Percentiles rank a stretch among this genome's conserved stretches.
Evolutionary conservation across 2,888 invertebrate genomes (phyloP).

Genomic region (Odontocerum albicorne): DNA sequence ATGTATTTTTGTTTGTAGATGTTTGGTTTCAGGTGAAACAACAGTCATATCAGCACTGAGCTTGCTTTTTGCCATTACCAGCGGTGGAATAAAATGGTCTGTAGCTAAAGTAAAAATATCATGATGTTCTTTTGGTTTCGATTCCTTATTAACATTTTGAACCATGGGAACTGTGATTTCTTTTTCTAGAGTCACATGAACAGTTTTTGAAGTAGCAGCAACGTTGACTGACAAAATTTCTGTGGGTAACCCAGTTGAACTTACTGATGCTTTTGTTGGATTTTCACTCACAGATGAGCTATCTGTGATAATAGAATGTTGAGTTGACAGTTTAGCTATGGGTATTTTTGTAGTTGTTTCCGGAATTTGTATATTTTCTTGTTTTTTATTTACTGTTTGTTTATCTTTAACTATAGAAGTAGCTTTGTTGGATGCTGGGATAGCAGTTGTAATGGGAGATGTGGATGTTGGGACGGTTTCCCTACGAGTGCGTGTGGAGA

Average conservation of each 20-base stretch:
- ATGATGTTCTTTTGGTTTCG: constrained; percentile 50
- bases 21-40: constrained; percentile 53
- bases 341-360: constrained; percentile 37
- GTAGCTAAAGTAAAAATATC: constrained; percentile 56
- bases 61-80: constrained; percentile 58
- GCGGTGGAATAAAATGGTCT: constrained; percentile 55
- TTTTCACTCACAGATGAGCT: constrained; percentile 28
- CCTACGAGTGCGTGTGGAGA: constrained; percentile 31
- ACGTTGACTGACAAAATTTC: constrained; percentile 3
- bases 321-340: constrained; percentile 21
- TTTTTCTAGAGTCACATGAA: constrained; percentile 8
- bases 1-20: constrained; percentile 47
- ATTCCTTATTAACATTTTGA: constrained; percentile 44
- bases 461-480: constrained; percentile 28
- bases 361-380: constrained; percentile 16
- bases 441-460: constrained; percentile 12
- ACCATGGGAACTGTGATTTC: constrained; percentile 42
- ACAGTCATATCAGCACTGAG: constrained; percentile 56
- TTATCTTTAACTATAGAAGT: not conserved
- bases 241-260: constrained; percentile 4
- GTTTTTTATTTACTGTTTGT: constrained; percentile 18
- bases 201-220: constrained; percentile 6
- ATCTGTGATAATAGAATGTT: constrained; percentile 20
- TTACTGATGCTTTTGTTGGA: constrained; percentile 26
- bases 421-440: not conserved